Evolutionary conservation across 1,140 invertebrate species (phyloP), one percentile per base, ranked within the genome.

Genomic region (Thereuonema tuberculata): DNA sequence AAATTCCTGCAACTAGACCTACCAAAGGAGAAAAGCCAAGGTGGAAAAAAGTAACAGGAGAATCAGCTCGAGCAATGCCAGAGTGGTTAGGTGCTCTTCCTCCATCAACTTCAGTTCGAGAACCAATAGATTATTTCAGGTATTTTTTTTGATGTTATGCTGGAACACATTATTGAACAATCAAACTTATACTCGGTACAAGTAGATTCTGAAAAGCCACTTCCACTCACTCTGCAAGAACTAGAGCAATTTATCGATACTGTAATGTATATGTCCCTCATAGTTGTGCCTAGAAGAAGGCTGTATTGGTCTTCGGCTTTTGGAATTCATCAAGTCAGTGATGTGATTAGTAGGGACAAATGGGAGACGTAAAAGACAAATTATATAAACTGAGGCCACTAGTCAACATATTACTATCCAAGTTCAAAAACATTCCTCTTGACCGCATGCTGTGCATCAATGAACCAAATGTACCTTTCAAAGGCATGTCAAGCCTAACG

Each of bases 381-480:
- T 21, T 17, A 20, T 50, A 12, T 21, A 17, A 24, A 24, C 5
- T 24, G 17, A 5, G 48, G 21, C 17, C 17, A 5, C 48, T 50
- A 5, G 21, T 50, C 21, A 21, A 50, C 5, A 50, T 12, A 9
- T 50, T 20, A 20, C 21, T 24, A 50, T 5, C 3, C 9, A 17
- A 50, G 21, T 37, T 37, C 31, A 37, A 37, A 9, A 37, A 17
- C 31, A 37, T 37, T 17, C 31, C 31, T 37, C 5, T 37, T 37
- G 31, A 56, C 17, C 31, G 21, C 3, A 50, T 14, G 48, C 9
- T 21, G 3, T 20, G 48, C 21, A 20, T 50, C 5, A 59, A 61
- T 49, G 64, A 66, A 61, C 64, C 64, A 50, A 64, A 66, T 27
- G 56, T 64, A 3, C 59, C 62, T 12, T 66, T 66, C 62, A 66